A percentile compares a stretch with the other conserved stretches of the same genome.
These are phyloP conservation scores for Amblyjoppa proteus DNA, from an alignment of 2,888 invertebrate genomes.

Conservation along the genomic window DNA sequence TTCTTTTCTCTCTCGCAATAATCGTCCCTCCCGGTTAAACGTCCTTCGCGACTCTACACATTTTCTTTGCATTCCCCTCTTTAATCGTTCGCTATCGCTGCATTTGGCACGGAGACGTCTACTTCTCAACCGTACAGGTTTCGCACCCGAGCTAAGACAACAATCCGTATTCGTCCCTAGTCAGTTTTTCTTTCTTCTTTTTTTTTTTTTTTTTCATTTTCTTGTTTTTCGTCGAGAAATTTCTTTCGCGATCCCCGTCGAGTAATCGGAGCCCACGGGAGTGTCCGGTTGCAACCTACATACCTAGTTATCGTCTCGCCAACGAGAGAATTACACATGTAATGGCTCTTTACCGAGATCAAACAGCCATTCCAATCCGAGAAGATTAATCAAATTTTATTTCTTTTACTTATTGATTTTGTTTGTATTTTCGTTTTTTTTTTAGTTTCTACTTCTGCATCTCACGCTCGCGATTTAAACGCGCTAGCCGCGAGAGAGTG, in stretches of 20 bases:
- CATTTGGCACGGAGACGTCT: constrained; percentile 54
- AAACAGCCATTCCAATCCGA: neutral
- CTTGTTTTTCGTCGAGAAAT: constrained; percentile 30
- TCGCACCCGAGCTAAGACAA: constrained; percentile 37
- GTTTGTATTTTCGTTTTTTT: constrained; percentile 12
- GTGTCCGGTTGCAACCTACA: constrained; percentile 62
- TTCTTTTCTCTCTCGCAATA: constrained; percentile 23
- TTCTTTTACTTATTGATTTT: neutral
- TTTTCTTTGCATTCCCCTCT: constrained; percentile 44
- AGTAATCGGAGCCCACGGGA: constrained; percentile 46
- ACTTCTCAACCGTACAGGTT: constrained; percentile 55
- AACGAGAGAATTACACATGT: neutral
- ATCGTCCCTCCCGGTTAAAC: constrained; percentile 13
- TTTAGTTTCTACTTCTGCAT: constrained; percentile 10
- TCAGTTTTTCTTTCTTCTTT: neutral
- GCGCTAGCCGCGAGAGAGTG: constrained; percentile 28
- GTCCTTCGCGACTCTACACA: constrained; percentile 46
- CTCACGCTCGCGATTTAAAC: constrained; percentile 1
- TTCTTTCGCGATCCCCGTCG: constrained; percentile 48
- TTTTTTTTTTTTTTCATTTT: constrained; percentile 35
- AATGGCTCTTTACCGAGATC: constrained; percentile 8
- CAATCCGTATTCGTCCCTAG: constrained; percentile 44
- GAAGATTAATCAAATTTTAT: constrained; percentile 28
- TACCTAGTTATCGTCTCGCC: constrained; percentile 48
- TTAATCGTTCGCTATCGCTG: constrained; percentile 25